A percentile compares a stretch with the other conserved stretches of the same genome.
Conservation (phyloP, 2,797 vertebrate genomes). For the Micropoecilia bifurca region DNA sequence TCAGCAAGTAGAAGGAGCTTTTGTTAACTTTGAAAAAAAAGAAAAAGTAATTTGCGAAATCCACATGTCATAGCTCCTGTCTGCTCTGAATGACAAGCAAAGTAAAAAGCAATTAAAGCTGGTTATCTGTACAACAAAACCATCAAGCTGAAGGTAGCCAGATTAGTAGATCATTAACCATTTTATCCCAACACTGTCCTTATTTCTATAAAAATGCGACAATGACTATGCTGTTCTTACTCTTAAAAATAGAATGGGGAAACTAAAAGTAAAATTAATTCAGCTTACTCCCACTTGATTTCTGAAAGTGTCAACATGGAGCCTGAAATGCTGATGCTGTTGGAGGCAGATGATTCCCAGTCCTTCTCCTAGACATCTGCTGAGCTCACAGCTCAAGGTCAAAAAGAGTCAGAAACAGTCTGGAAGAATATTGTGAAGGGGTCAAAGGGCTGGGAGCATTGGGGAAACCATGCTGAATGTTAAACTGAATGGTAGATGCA, state of each 20-base stretch:
- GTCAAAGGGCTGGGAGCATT: constrained; percentile 57
- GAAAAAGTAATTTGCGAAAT: constrained; percentile 66
- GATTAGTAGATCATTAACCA: constrained; percentile 10
- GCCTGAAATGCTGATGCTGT: constrained; percentile 62
- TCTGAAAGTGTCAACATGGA: constrained; percentile 44
- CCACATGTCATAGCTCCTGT: constrained; percentile 47
- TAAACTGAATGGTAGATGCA: constrained; percentile 65
- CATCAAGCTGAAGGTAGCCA: neutral
- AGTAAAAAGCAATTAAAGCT: constrained; percentile 33
- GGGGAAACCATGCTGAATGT: constrained; percentile 72
- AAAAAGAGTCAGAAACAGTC: constrained; percentile 47
- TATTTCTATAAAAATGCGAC: constrained; percentile 2
- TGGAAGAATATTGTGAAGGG: constrained; percentile 56
- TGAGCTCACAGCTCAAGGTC: constrained; percentile 61
- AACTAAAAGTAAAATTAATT: constrained; percentile 39
- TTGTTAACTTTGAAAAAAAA: constrained; percentile 73
- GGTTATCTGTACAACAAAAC: constrained; percentile 20
- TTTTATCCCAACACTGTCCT: neutral
- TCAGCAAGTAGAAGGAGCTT: constrained; percentile 69
- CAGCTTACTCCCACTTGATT: constrained; percentile 14
- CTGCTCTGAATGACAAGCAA: constrained; percentile 28
- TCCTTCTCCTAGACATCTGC: constrained; percentile 41
- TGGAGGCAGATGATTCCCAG: constrained; percentile 23
- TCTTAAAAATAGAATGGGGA: constrained; percentile 13
- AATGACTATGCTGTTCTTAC: constrained; percentile 17